Conservation (phyloP, 2,888 invertebrate genomes). For the Trichogramma evanescens region DNA sequence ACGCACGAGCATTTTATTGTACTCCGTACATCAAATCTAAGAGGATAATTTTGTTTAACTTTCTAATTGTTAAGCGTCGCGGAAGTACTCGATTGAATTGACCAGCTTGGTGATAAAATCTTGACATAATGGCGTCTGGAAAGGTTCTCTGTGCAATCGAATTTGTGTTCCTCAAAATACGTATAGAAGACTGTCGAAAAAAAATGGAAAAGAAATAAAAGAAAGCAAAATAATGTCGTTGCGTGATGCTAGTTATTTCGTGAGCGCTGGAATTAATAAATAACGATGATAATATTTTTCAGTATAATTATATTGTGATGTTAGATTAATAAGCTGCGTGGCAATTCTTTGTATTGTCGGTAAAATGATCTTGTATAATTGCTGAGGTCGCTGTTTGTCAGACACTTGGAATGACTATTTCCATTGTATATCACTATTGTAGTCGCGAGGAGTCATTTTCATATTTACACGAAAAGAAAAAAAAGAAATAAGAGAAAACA, state of each 20-base stretch:
- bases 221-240: conserved; percentile 10
- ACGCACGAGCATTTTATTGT: too few relatives aligned
- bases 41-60: not conserved
- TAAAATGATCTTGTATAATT: not conserved
- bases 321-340: conserved; percentile 42
- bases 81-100: too few relatives aligned
- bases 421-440: conserved; percentile 14
- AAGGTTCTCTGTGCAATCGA: too few relatives aligned
- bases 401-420: conserved; percentile 15
- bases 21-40: too few relatives aligned
- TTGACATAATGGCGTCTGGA: too few relatives aligned
- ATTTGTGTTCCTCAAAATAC: too few relatives aligned
- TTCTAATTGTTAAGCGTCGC: not conserved
- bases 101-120: too few relatives aligned
- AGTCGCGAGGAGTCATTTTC: conserved; percentile 40
- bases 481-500: too few relatives aligned
- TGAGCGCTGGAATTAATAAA: too few relatives aligned
- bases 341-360: too few relatives aligned
- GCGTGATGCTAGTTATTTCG: conserved; percentile 22
- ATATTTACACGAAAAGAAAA: conserved; percentile 23
- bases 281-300: conserved; percentile 30
- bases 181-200: too few relatives aligned
- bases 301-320: conserved; percentile 46
- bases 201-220: too few relatives aligned
- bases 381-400: conserved; percentile 45